Percentiles rank a stretch among this genome's conserved stretches.
These are phyloP conservation scores for Oscarella lobularis DNA, from an alignment of 37 sponge, comb jelly and placozoan species.

Conservation along the genomic window DNA sequence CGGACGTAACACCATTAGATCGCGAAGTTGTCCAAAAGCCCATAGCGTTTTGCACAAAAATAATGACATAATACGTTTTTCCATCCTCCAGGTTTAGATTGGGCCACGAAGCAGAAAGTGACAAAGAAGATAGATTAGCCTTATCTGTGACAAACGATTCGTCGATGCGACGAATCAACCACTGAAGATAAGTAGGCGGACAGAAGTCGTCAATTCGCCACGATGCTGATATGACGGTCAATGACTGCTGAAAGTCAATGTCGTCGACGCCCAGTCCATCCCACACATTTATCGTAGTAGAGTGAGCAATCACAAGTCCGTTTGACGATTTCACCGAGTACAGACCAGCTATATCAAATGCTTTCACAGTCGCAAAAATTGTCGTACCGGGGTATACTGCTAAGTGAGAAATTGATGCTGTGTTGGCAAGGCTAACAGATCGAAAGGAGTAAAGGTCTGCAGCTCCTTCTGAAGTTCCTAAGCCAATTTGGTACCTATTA, in stretches of 20 bases:
- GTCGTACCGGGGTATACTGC: not conserved
- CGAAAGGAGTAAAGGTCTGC: not conserved
- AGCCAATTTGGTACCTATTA: not conserved
- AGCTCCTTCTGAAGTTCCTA: not conserved
- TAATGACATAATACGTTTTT: constrained; percentile 51
- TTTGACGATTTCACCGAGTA: constrained; percentile 11
- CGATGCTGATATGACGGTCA: not conserved
- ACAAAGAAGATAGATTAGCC: not conserved
- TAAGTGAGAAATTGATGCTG: not conserved
- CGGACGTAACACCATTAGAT: constrained; percentile 45
- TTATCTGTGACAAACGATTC: not conserved
- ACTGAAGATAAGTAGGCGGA: not conserved
- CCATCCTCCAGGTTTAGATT: constrained; percentile 32
- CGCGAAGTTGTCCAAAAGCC: constrained; percentile 21
- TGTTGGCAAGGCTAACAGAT: not conserved
- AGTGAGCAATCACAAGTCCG: constrained; percentile 27
- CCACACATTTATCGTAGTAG: not conserved
- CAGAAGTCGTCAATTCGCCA: not conserved
- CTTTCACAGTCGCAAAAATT: constrained; percentile 31
- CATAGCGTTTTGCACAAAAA: constrained; percentile 29
- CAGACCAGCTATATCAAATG: constrained; percentile 12
- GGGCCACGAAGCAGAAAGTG: not conserved
- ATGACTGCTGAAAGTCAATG: constrained; percentile 1
- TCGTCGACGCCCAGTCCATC: not conserved
- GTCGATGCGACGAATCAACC: not conserved